Conservation (phyloP, 2,113 vertebrate species). For the Sinocyclocheilus grahami region DNA sequence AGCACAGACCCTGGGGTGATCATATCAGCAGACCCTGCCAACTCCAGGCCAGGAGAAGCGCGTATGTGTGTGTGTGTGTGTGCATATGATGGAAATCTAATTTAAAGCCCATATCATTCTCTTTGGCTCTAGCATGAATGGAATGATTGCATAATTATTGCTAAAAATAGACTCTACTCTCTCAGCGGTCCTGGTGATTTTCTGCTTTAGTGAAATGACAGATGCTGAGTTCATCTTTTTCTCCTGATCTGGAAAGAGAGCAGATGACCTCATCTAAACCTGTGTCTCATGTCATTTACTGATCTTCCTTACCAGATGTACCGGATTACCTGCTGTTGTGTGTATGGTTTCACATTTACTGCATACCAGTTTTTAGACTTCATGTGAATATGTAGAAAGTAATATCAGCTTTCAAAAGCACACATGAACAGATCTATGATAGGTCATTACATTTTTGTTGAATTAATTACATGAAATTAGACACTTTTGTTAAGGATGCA, state of each 20-base stretch:
- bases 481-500: too few species aligned
- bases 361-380: background rate
- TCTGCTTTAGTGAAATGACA: constrained; percentile 9
- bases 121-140: constrained; percentile 17
- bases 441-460: too few species aligned
- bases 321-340: background rate
- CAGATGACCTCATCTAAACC: constrained; percentile 27
- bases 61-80: constrained; percentile 5
- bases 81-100: constrained; percentile 32
- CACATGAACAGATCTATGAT: too few species aligned
- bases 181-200: background rate
- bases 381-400: background rate
- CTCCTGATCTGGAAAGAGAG: background rate
- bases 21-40: background rate
- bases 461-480: too few species aligned
- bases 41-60: background rate
- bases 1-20: constrained; percentile 21
- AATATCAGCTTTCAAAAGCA: background rate
- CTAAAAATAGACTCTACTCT: constrained; percentile 30
- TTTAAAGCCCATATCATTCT: constrained; percentile 35
- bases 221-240: constrained; percentile 37
- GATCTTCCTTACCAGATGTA: constrained; percentile 10
- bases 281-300: background rate
- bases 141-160: constrained; percentile 16
- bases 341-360: background rate